Base-by-base conservation (phyloP, 92 coral and sea anemone species). In the Muricea muricata region DNA sequence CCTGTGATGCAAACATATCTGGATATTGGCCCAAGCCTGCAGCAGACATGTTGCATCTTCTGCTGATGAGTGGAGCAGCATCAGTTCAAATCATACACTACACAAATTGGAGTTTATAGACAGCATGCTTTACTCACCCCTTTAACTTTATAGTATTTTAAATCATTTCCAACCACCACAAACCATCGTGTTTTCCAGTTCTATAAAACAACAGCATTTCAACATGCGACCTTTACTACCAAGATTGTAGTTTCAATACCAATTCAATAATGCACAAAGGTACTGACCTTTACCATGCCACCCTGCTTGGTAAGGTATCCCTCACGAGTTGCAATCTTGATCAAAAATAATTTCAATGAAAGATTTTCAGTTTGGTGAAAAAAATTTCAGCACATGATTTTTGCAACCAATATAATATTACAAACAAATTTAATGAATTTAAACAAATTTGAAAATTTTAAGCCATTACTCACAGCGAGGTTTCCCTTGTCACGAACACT, bases 151-250 rank as follows among this genome's bases (percentile, higher is more conserved):
- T 79, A 97, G 66, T 97, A 97, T 75, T 90, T 92, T 66, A 97
- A 84, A 26, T 97, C 99, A 92, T 92, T 90, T 61, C 90, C 92
- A 52, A 90, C 84, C 8, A 94, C 86, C 26, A 94, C 99, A 85
- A 97, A 94, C 99, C 98, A 97, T 84, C 99, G 86, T 29, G 99
- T 97, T 86, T 93, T 96, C 99, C 99, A 96, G 89, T 93, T 96
- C 99, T 96, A 89, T 13, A 39, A 84, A 82, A 78, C 26, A 83
- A 84, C 52, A 80, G 52, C 32, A 75, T 13, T 83, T 29, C 69
- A 86, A 80, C 18, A 77, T 65, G 13, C n/a, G n/a, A n/a, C n/a
- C n/a, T n/a, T n/a, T n/a, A n/a, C n/a, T n/a, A n/a, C n/a, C n/a
- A n/a, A n/a, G n/a, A n/a, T n/a, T n/a, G n/a, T n/a, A n/a, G n/a